Base-by-base conservation (phyloP, 2,888 invertebrate genomes). In the Patella pellucida region DNA sequence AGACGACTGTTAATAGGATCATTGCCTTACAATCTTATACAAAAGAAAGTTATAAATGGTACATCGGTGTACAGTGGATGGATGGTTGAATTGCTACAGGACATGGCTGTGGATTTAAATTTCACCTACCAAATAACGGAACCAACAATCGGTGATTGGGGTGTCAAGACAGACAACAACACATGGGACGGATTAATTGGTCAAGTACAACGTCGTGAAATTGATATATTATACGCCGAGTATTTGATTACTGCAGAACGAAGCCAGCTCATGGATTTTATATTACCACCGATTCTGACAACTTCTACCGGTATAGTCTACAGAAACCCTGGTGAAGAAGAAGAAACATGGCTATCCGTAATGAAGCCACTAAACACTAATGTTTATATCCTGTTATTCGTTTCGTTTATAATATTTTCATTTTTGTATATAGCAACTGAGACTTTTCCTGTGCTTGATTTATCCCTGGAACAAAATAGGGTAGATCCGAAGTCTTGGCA, bases 91-190 rank as follows among this genome's bases (percentile, higher is more conserved):
- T 23, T 73, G n/a, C 52, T 73, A 11, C 12, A 68, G 12, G 16
- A 15, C 11, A 68, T 73, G 68, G 50, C 68, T 31, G 23, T 11
- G 15, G 31, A 31, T 51, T 23, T 73, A n/a, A 73, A 73, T 23
- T 68, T 73, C 27, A 73, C 73, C 68, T 73, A n/a, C 52, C 68
- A 68, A 16, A 67, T 73, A 19, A 52, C 31, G 27, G 73, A 73
- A 52, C 51, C 68, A 23, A 41, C 4, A 19, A 52, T 68, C 50
- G 73, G 68, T 16, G 31, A 73, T n/a, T 73, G 73, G 73, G 73
- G 73, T 31, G 23, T 62, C 0, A 19, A 19, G 19, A 62, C 19
- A 19, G n/a, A n/a, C n/a, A 62, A 62, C 62, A 62, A 62, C 7
- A 62, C n/a, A 7, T 62, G 19, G n/a, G 19, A n/a, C 7, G 62